Evolutionary conservation across 2,113 vertebrate species (phyloP).

Genomic region (Chelonoidis abingdonii): DNA sequence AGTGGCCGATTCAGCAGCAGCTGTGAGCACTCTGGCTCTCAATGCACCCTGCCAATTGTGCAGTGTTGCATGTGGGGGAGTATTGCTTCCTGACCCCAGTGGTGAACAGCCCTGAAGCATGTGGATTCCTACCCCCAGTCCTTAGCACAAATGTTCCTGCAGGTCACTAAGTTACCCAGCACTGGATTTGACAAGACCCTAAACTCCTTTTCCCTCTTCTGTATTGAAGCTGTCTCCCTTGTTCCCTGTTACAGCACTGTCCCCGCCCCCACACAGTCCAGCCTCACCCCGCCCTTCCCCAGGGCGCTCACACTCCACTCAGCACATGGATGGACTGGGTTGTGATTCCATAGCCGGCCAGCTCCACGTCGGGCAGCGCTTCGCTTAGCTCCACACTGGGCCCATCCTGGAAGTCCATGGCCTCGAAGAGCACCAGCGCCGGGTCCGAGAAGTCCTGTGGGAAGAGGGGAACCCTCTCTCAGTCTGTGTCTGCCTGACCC

Average conservation of each 20-base stretch:
- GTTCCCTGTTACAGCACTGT: background rate
- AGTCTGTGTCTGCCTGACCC: background rate
- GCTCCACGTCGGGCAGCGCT: conserved; percentile 86
- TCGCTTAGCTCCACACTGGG: conserved; percentile 86
- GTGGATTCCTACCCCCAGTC: background rate
- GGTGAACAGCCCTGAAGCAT: background rate
- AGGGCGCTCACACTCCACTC: conserved; percentile 88
- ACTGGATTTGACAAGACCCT: background rate
- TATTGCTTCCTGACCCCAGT: fast-evolving
- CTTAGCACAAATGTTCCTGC: background rate
- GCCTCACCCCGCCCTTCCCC: fast-evolving
- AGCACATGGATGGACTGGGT: conserved; percentile 91
- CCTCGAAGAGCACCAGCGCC: conserved; percentile 84
- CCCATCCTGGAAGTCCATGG: conserved; percentile 84
- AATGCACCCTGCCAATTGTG: background rate
- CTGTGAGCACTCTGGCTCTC: too few species aligned
- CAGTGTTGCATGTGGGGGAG: background rate
- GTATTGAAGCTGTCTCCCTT: fast-evolving
- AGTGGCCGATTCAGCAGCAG: too few species aligned
- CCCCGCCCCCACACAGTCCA: background rate
- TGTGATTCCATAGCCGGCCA: conserved; percentile 77
- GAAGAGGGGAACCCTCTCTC: background rate
- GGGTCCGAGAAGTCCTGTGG: conserved; percentile 90
- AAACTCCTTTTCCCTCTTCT: background rate
- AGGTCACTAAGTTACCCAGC: background rate